Evolutionary conservation across 2,797 vertebrate species (phyloP).

Genomic region (Peromyscus eremicus): DNA sequence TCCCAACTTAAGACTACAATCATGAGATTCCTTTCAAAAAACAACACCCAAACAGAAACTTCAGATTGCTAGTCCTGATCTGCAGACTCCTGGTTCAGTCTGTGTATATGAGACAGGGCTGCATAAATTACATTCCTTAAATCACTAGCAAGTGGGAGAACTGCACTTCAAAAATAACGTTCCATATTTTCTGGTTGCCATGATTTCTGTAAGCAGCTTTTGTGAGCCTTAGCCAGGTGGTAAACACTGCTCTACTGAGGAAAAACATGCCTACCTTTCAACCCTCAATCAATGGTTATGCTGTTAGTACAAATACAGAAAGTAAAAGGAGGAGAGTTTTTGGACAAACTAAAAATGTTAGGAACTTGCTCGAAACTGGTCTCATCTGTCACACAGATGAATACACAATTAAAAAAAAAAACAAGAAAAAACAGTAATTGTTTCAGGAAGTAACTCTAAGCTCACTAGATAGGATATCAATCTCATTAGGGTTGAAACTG

Average conservation of each 20-base stretch:
- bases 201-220: background rate
- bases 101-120: background rate
- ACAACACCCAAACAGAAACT: background rate
- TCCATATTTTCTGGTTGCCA: background rate
- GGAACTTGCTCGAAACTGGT: conserved; percentile 3
- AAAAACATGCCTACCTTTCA: background rate
- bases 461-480: conserved; percentile 17
- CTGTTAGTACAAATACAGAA: background rate
- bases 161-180: background rate
- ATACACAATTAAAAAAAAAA: conserved; percentile 23
- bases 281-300: background rate
- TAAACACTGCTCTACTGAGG: background rate
- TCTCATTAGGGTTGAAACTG: conserved; percentile 24
- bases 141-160: background rate
- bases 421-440: background rate
- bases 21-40: background rate
- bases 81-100: background rate
- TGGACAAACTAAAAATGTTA: conserved; percentile 31
- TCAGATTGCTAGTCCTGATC: background rate
- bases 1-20: background rate
- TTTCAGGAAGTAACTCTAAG: conserved; percentile 35
- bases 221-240: background rate
- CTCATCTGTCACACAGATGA: background rate
- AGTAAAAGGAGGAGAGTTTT: background rate
- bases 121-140: background rate